These are phyloP conservation scores for Axinella damicornis DNA, from an alignment of 37 sponge, comb jelly and placozoan genomes.

Conservation along the genomic window DNA sequence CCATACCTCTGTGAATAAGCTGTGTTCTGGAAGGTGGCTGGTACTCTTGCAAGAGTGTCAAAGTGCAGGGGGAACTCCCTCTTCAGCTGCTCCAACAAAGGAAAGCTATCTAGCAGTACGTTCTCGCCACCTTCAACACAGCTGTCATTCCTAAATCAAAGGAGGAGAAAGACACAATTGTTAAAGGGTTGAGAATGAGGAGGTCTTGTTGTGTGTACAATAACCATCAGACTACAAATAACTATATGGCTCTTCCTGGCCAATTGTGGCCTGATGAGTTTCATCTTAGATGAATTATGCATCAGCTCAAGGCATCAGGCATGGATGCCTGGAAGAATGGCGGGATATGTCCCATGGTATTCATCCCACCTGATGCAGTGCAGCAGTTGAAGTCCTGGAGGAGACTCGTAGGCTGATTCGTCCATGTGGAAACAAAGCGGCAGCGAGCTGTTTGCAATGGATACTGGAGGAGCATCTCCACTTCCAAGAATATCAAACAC, in stretches of 20 bases:
- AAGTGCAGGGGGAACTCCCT: conserved; percentile 37
- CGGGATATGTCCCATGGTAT: neutral
- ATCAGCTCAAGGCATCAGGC: too few relatives aligned
- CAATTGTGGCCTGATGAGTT: too few relatives aligned
- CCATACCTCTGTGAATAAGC: conserved; percentile 16
- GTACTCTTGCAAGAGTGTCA: conserved; percentile 44
- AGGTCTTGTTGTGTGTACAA: too few relatives aligned
- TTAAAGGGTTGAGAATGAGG: too few relatives aligned
- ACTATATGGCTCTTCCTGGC: too few relatives aligned
- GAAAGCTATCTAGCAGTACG: conserved; percentile 38
- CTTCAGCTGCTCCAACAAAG: conserved; percentile 43
- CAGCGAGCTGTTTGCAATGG: conserved; percentile 42
- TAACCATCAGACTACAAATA: too few relatives aligned
- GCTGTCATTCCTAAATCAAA: too few relatives aligned
- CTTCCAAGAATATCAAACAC: neutral
- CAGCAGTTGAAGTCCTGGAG: conserved; percentile 71
- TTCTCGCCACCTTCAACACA: too few relatives aligned
- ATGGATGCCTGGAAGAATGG: too few relatives aligned
- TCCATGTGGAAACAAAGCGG: conserved; percentile 57
- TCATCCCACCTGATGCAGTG: conserved; percentile 51
- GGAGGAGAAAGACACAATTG: too few relatives aligned
- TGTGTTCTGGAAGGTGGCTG: conserved; percentile 75
- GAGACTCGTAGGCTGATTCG: conserved; percentile 55
- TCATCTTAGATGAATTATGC: too few relatives aligned
- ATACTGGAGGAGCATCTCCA: conserved; percentile 30